phyloP scores from a whole-genome alignment of 2,797 vertebrate genomes.

The Tapera naevia region DNA sequence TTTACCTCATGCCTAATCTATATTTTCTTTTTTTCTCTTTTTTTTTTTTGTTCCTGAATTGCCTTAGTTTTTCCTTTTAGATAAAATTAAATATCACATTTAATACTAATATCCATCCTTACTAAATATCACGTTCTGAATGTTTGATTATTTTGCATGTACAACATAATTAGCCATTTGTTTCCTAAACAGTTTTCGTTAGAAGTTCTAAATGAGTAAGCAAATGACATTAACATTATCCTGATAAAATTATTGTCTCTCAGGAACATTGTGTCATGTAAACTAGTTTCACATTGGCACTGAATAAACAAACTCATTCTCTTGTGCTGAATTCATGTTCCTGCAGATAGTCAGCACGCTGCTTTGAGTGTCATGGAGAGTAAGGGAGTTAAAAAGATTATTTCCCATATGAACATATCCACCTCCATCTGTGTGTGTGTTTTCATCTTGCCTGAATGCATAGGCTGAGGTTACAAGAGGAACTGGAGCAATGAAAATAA shows the following conservation, averaged over 20 bases:
- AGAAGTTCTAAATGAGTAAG: neutral
- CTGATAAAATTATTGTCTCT: neutral
- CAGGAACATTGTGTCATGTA: neutral
- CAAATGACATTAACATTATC: neutral
- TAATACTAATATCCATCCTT: neutral
- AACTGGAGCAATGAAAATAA: neutral
- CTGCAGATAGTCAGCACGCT: neutral
- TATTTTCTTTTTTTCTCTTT: neutral
- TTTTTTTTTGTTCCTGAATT: neutral
- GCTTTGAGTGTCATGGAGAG: neutral
- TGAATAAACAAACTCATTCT: neutral
- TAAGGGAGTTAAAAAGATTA: neutral
- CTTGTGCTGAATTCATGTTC: neutral
- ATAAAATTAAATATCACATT: neutral
- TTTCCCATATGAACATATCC: neutral
- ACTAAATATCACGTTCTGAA: slow-evolving; percentile 4
- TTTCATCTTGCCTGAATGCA: neutral
- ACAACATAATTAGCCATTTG: slow-evolving; percentile 45
- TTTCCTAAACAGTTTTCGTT: slow-evolving; percentile 45
- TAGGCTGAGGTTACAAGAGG: neutral
- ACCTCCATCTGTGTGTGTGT: neutral
- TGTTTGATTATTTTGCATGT: slow-evolving; percentile 39
- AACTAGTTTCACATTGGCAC: neutral
- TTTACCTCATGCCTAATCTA: neutral
- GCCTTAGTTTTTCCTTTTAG: neutral